These are phyloP conservation scores for Priocnemis perturbator DNA, from an alignment of 2,888 invertebrate genomes.

Conservation along the genomic window DNA sequence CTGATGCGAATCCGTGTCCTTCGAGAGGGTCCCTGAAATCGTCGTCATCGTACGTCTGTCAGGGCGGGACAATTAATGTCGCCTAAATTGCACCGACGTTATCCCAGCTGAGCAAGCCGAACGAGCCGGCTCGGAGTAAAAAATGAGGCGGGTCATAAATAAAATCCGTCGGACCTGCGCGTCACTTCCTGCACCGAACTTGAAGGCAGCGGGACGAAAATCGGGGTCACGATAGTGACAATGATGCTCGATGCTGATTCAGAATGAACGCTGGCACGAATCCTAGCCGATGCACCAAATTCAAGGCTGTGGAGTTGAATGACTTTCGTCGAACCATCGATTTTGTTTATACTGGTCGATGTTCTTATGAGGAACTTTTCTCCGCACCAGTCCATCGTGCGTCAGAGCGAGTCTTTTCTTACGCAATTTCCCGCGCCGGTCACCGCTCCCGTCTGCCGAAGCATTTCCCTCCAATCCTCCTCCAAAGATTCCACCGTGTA, in stretches of 20 bases:
- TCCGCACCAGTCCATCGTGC: too few species aligned
- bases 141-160: not conserved
- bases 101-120: not conserved
- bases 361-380: too few species aligned
- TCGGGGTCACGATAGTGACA: slow-evolving; percentile 15
- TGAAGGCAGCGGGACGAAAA: not conserved
- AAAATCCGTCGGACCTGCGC: not conserved
- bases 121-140: not conserved
- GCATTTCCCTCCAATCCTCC: too few species aligned
- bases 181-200: not conserved
- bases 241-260: slow-evolving; percentile 35
- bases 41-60: slow-evolving; percentile 21
- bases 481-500: too few species aligned
- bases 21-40: slow-evolving; percentile 19
- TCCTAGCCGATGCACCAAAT: slow-evolving; percentile 38
- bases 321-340: too few species aligned
- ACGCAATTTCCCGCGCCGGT: too few species aligned
- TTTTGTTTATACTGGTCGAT: too few species aligned
- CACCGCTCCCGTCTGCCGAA: too few species aligned
- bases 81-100: not conserved
- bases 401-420: too few species aligned
- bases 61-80: slow-evolving; percentile 17
- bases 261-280: slow-evolving; percentile 41
- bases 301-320: slow-evolving; percentile 44
- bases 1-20: not conserved